Percentiles rank a stretch among this genome's conserved stretches.
phyloP scores from a whole-genome alignment of 2,113 vertebrate species.

The Neopipo cinnamomea region DNA sequence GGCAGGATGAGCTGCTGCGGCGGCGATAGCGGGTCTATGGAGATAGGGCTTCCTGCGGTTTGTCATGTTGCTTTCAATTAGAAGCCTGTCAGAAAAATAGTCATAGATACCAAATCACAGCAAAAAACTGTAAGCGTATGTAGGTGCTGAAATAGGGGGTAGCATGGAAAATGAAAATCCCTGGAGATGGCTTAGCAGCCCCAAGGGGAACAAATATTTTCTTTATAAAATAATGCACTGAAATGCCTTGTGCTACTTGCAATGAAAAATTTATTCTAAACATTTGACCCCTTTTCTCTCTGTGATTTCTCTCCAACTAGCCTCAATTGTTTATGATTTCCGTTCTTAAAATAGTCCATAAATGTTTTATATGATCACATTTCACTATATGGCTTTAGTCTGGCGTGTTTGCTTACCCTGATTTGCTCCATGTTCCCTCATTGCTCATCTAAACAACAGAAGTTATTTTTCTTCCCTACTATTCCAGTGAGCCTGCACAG shows the following conservation, averaged over 20 bases:
- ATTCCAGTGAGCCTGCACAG: neutral
- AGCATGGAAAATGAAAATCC: neutral
- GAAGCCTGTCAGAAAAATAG: neutral
- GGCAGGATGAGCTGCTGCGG: neutral
- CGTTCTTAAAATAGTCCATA: neutral
- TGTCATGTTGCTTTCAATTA: neutral
- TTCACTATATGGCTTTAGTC: neutral
- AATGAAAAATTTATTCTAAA: neutral
- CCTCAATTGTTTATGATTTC: neutral
- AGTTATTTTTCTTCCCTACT: slow-evolving; percentile 33
- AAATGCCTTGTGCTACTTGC: neutral
- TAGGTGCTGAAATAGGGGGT: neutral
- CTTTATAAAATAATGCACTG: neutral
- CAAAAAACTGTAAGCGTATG: neutral
- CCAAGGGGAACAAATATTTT: neutral
- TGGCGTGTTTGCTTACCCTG: neutral
- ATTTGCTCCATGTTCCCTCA: neutral
- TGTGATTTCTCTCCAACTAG: neutral
- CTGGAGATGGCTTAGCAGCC: neutral
- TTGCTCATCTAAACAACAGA: slow-evolving; percentile 53
- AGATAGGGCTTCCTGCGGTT: neutral
- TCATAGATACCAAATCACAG: neutral
- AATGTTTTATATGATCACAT: neutral
- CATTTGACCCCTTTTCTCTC: neutral
- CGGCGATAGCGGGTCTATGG: neutral